Evolutionary conservation across 2,113 vertebrate genomes (phyloP), one percentile per base, ranked within the genome.

Genomic region (Ancistrus triradiatus): DNA sequence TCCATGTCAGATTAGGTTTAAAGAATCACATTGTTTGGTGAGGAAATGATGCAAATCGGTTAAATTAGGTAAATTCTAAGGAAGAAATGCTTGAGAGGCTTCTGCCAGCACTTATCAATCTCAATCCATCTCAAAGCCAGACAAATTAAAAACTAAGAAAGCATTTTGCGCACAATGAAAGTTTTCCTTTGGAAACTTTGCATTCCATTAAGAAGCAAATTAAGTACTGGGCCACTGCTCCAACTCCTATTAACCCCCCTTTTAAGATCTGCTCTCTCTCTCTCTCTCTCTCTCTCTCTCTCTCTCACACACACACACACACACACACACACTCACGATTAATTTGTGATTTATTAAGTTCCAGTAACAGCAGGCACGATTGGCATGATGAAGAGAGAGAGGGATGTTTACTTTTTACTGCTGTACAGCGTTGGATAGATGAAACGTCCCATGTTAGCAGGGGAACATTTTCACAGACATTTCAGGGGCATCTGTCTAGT

Each of bases 161-260:
- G 81, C 71, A 83, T 86, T 88, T 84, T 81, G 76, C 77, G 74
- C 77, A 71, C 84, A 81, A 86, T 86, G 78, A 77, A 88, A 86
- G 81, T 84, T 85, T 87, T 86, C 83, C 84, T 83, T 75, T 77
- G 68, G 76, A 84, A 83, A 84, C 81, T 75, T 85, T 82, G 74
- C 77, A 77, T 82, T 81, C 80, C 80, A 86, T 85, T 87, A 85
- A 83, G 83, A 83, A 80, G 74, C 68, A 82, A 85, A 85, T 84
- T 76, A 86, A 79, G 75, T 75, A 57, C 77, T 74, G 82, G 82
- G 74, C 76, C 81, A 80, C 52, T 81, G 83, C 77, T 75, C 79
- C 46, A 25, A 28, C 69, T 66, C 57, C 35, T 55, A 35, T 75
- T 40, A 27, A 76, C 66, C 40, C 61, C 40, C 59, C 55, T 49